Evolutionary conservation across 2,888 invertebrate species (phyloP), one percentile per base, ranked within the genome.

Genomic region (Lithophane socia): DNA sequence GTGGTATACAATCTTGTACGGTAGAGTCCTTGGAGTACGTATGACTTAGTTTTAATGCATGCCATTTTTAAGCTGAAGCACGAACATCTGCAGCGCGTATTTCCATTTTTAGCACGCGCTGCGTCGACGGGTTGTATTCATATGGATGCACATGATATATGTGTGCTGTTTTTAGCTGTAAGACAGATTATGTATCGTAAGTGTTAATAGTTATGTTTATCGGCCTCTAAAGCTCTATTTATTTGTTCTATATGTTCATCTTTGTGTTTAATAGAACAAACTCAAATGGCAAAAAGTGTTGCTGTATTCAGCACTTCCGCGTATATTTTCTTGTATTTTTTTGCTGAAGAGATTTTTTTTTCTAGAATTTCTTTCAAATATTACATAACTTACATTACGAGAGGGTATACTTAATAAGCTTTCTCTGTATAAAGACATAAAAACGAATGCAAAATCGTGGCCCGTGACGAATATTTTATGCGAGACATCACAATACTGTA

Each of bases 391-490:
- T n/a, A 76, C 83, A 92, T 92, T 92, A 92, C 87, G 85, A 82
- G 82, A 88, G 88, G 87, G 87, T 90, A 88, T 91, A 54, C 54
- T 54, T 54, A 91, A 91, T 91, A 90, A 90, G 93, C 94, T 95
- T 95, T 95, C 95, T 94, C 94, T 94, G 87, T 89, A 90, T 91
- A 92, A 90, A 90, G 90, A 89, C 91, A 91, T 91, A 90, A 91
- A 91, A 91, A 92, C 85, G 90, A 92, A 92, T 91, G 91, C 90
- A 88, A 91, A 93, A 87, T 92, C 93, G 91, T 90, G 86, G 90
- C 85, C 94, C 94, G 92, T 95, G 93, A 95, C 95, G 93, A 92
- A 91, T 91, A 91, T 93, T 92, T 91, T 91, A 93, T 90, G 89
- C 89, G 86, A 89, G 89, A 90, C 88, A 90, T 89, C 90, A 92